Conservation (phyloP, 2,113 vertebrate species). For the Tricholaema leucomelas region DNA sequence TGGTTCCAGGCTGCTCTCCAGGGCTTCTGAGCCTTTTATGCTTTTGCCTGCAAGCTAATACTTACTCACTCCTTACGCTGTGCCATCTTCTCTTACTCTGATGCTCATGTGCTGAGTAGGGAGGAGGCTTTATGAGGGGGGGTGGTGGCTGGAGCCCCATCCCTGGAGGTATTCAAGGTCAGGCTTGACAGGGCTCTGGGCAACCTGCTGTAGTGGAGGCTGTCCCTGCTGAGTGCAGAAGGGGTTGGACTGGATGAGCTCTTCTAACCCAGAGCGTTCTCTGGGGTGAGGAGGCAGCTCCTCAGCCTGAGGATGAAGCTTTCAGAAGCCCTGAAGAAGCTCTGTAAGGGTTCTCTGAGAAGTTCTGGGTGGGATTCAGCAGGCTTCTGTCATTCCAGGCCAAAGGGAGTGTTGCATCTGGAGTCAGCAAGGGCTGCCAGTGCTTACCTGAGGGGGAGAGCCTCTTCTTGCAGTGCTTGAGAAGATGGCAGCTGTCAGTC, state of each 20-base stretch:
- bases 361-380: not conserved
- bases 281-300: not conserved
- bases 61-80: slow-evolving; percentile 19
- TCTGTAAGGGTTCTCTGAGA: not conserved
- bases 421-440: not conserved
- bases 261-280: not conserved
- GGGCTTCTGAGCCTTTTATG: not conserved
- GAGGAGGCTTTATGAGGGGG: not conserved
- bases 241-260: too few relatives aligned
- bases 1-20: slow-evolving; percentile 2
- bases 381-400: not conserved
- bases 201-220: too few relatives aligned
- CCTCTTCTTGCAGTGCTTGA: not conserved
- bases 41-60: not conserved
- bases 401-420: not conserved
- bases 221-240: too few relatives aligned
- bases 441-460: not conserved
- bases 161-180: too few relatives aligned
- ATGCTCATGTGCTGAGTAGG: not conserved
- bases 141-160: too few relatives aligned
- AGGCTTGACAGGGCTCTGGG: too few relatives aligned
- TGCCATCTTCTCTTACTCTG: not conserved
- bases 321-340: not conserved
- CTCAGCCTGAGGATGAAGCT: not conserved
- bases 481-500: not conserved